Percentiles rank a stretch among this genome's conserved stretches.
These are phyloP conservation scores for Baryphthengus martii DNA, from an alignment of 2,113 vertebrate species.

Conservation along the genomic window DNA sequence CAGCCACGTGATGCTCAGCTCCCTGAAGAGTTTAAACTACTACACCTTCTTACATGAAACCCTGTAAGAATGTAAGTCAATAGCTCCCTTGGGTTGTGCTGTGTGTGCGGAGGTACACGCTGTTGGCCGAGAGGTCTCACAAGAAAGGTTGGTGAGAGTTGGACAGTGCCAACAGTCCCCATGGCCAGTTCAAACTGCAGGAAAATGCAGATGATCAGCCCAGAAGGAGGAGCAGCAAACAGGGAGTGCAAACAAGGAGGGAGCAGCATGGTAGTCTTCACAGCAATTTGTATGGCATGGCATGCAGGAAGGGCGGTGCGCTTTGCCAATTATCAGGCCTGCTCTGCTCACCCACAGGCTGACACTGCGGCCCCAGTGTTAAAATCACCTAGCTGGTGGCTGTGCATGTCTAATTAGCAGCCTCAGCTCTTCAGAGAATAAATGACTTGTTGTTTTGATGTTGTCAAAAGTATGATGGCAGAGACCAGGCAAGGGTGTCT, in stretches of 20 bases:
- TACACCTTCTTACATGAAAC: neutral
- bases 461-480: rapidly evolving
- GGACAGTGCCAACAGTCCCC: neutral
- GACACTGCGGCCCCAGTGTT: neutral
- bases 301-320: neutral
- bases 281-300: rapidly evolving
- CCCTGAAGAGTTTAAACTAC: too few relatives aligned
- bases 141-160: neutral
- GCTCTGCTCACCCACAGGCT: neutral
- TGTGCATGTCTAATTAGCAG: neutral
- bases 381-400: neutral
- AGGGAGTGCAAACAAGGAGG: neutral
- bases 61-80: neutral
- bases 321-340: rapidly evolving
- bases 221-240: neutral
- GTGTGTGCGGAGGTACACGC: neutral
- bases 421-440: neutral
- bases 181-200: neutral
- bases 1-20: too few relatives aligned
- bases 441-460: neutral
- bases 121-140: neutral
- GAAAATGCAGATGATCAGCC: rapidly evolving
- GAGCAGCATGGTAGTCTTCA: rapidly evolving
- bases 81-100: rapidly evolving
- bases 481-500: neutral